These are phyloP conservation scores for Rotaria macrura DNA, from an alignment of 2,888 invertebrate species.

Conservation along the genomic window DNA sequence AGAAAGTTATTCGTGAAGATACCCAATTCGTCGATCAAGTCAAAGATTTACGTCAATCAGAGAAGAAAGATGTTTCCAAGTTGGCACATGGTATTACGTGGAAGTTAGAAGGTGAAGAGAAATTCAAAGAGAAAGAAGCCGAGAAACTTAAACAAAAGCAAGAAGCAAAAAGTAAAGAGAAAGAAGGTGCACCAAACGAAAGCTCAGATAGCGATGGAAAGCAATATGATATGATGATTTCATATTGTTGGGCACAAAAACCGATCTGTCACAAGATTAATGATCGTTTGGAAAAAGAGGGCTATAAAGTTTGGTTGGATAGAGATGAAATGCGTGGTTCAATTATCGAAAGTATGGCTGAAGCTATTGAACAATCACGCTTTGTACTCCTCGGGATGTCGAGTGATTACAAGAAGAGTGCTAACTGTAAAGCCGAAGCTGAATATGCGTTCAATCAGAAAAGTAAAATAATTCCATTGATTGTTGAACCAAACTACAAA, in stretches of 20 bases:
- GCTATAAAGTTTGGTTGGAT: conserved; percentile 17
- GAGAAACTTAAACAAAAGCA: neutral
- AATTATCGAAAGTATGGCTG: neutral
- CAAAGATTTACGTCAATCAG: neutral
- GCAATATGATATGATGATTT: conserved; percentile 2
- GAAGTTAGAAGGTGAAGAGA: neutral
- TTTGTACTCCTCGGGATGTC: conserved; percentile 16
- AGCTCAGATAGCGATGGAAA: neutral
- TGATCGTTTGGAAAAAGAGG: neutral
- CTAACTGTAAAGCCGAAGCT: conserved; percentile 12
- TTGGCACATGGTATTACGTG: neutral
- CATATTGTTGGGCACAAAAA: neutral
- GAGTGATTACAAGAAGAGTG: neutral
- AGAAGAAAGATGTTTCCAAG: neutral
- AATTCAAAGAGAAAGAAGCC: neutral
- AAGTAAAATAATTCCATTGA: neutral
- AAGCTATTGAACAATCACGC: neutral
- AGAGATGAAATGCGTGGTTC: conserved; percentile 12
- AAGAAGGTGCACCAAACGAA: neutral
- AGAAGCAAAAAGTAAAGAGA: no score
- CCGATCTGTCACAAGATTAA: neutral
- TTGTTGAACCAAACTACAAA: neutral
- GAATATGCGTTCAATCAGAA: conserved; percentile 18
- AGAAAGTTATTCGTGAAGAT: neutral
- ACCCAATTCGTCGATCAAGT: neutral